A percentile compares a stretch with the other conserved stretches of the same genome.
Conservation (phyloP, 2,113 vertebrate genomes). For the Pterocles burchelli region DNA sequence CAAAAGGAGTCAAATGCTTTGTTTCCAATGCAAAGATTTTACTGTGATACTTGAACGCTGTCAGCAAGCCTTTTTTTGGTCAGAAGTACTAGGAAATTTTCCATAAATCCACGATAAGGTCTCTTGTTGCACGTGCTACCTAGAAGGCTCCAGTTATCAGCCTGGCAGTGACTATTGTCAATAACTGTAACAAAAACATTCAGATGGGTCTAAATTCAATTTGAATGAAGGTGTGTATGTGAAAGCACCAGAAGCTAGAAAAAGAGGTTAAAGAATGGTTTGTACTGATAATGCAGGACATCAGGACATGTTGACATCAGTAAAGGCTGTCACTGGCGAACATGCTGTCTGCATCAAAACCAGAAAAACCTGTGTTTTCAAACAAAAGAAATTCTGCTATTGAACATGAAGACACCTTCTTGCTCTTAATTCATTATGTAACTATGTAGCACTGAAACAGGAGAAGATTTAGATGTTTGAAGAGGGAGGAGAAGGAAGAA, state of each 20-base stretch:
- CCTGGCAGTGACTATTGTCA: neutral
- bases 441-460: neutral
- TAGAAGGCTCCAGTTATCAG: neutral
- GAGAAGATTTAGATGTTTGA: neutral
- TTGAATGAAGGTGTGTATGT: neutral
- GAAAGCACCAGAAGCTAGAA: neutral
- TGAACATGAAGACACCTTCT: neutral
- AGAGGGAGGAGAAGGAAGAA: neutral
- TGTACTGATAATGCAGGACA: neutral
- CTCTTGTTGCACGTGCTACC: neutral
- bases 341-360: accelerated
- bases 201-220: neutral
- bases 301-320: neutral
- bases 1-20: neutral
- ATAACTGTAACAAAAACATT: neutral
- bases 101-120: neutral
- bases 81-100: neutral
- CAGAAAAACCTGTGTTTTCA: neutral
- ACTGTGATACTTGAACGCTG: neutral
- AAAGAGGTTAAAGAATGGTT: neutral
- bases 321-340: neutral
- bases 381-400: neutral
- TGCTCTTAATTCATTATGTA: neutral
- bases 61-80: neutral
- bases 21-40: neutral